phyloP scores from a whole-genome alignment of 2,888 invertebrate species.

The Callyntrura guangdongensis region DNA sequence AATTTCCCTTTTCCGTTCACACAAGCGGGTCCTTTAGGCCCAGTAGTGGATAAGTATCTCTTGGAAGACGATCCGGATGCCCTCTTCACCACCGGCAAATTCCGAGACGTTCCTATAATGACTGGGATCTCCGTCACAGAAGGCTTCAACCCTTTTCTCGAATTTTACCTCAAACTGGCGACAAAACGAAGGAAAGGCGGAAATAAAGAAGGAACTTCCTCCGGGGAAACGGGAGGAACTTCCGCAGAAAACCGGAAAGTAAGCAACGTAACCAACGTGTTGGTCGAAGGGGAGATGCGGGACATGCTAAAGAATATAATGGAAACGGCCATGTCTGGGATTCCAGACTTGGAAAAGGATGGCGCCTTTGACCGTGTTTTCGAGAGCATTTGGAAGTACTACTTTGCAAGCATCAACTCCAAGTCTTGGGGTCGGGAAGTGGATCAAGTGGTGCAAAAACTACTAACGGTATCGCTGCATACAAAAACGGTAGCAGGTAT shows the following conservation, averaged over 20 bases:
- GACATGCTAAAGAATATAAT: slow-evolving; percentile 66
- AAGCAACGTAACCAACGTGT: slow-evolving; percentile 18
- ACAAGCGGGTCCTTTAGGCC: slow-evolving; percentile 65
- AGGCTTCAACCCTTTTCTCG: slow-evolving; percentile 81
- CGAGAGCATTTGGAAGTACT: slow-evolving; percentile 82
- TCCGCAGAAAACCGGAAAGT: neutral
- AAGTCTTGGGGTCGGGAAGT: slow-evolving; percentile 58
- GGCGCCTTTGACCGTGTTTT: slow-evolving; percentile 78
- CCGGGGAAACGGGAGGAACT: slow-evolving; percentile 13
- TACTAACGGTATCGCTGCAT: slow-evolving; percentile 63
- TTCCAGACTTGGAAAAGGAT: slow-evolving; percentile 65
- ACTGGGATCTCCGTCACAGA: slow-evolving; percentile 81
- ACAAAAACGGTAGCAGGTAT: neutral
- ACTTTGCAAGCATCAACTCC: slow-evolving; percentile 78
- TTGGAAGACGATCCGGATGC: slow-evolving; percentile 76
- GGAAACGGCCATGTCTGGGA: slow-evolving; percentile 71
- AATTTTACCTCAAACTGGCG: slow-evolving; percentile 80
- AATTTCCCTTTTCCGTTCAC: slow-evolving; percentile 69
- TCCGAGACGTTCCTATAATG: slow-evolving; percentile 80
- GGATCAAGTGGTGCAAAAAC: slow-evolving; percentile 65
- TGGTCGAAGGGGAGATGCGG: slow-evolving; percentile 68
- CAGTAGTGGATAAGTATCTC: slow-evolving; percentile 79
- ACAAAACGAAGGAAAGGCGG: slow-evolving; percentile 38
- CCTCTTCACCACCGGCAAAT: slow-evolving; percentile 76
- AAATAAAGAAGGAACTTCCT: slow-evolving; percentile 28